A percentile compares a stretch with the other conserved stretches of the same genome.
phyloP scores from a whole-genome alignment of 2,888 invertebrate genomes.

The Tetranychus truncatus region DNA sequence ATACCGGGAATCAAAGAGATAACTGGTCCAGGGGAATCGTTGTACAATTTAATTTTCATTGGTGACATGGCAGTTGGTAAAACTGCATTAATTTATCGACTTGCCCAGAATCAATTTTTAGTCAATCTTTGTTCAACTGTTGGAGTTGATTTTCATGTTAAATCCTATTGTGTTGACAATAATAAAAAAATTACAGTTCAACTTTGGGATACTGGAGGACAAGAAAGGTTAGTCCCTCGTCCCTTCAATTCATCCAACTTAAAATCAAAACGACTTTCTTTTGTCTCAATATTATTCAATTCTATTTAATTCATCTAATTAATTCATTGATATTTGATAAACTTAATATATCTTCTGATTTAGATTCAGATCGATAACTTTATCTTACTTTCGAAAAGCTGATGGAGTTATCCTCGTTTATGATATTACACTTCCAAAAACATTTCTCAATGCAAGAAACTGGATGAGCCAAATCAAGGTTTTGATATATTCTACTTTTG shows the following conservation, averaged over 20 bases:
- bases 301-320: too few species aligned
- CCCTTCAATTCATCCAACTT: not conserved
- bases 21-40: conserved; percentile 38
- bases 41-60: conserved; percentile 44
- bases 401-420: conserved; percentile 44
- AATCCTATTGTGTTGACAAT: conserved; percentile 33
- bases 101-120: conserved; percentile 41
- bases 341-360: not conserved
- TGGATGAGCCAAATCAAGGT: conserved; percentile 43
- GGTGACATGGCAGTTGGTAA: conserved; percentile 46
- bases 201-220: conserved; percentile 45
- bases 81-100: conserved; percentile 42
- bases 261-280: too few species aligned
- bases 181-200: conserved; percentile 32
- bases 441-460: conserved; percentile 42
- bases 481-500: conserved; percentile 27
- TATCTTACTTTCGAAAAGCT: conserved; percentile 44
- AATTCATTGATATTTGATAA: not conserved
- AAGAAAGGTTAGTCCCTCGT: conserved; percentile 34
- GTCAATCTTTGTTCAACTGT: conserved; percentile 40
- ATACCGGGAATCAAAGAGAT: conserved; percentile 25
- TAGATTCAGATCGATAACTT: conserved; percentile 41
- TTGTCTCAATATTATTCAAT: too few species aligned
- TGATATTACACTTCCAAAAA: conserved; percentile 42
- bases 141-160: conserved; percentile 42